These are phyloP conservation scores for Chloroceryle aenea DNA, from an alignment of 2,113 vertebrate species.

Conservation along the genomic window DNA sequence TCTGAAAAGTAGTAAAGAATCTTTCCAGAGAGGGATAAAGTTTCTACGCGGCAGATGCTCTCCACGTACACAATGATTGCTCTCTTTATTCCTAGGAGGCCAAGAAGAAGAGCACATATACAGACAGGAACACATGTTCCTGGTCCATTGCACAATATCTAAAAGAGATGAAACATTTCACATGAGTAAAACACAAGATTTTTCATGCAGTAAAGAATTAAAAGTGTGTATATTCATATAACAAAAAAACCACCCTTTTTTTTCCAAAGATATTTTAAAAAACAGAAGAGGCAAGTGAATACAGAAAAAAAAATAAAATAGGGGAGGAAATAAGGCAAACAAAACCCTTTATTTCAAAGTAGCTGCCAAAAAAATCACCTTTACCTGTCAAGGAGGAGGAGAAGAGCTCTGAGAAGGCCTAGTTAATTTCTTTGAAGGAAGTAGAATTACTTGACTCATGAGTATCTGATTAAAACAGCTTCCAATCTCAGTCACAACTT, in stretches of 20 bases:
- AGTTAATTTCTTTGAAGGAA: neutral
- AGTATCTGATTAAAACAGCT: neutral
- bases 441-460: neutral
- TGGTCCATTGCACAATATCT: slow-evolving; percentile 96
- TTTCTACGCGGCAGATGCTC: slow-evolving; percentile 93
- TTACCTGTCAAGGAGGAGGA: neutral
- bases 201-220: neutral
- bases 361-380: neutral
- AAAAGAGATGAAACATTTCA: slow-evolving; percentile 54
- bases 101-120: slow-evolving; percentile 85
- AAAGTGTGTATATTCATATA: neutral
- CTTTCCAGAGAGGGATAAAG: slow-evolving; percentile 89
- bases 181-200: neutral
- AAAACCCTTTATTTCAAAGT: neutral
- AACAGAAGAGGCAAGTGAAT: neutral
- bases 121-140: slow-evolving; percentile 95
- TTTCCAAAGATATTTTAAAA: neutral
- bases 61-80: slow-evolving; percentile 91
- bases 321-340: accelerated
- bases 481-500: neutral
- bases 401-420: neutral
- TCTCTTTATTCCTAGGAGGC: slow-evolving; percentile 88
- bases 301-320: neutral
- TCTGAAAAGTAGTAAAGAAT: slow-evolving; percentile 89
- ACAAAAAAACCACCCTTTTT: neutral